These are phyloP conservation scores for Omphaloscelis lunosa DNA, from an alignment of 2,888 invertebrate genomes.

Conservation along the genomic window DNA sequence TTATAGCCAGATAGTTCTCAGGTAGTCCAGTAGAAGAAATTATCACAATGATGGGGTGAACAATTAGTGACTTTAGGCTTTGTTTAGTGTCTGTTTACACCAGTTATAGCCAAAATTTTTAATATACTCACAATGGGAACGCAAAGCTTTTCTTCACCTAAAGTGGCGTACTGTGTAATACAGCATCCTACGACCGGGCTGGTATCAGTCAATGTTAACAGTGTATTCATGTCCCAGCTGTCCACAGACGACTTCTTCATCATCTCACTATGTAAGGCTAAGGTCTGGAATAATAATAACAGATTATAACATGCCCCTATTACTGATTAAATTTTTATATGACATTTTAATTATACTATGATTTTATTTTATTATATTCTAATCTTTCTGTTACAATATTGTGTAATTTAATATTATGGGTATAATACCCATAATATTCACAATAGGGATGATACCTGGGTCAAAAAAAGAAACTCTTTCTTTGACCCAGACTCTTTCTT, in stretches of 20 bases:
- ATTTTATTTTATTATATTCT: not conserved
- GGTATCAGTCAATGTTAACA: constrained; percentile 81
- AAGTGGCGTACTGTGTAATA: constrained; percentile 76
- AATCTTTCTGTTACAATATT: not conserved
- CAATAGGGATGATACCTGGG: too few species aligned
- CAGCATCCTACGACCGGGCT: constrained; percentile 83
- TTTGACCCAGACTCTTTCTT: too few species aligned
- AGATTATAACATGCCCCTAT: not conserved
- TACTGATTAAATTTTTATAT: not conserved
- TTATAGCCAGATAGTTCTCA: not conserved
- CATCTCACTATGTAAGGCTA: constrained; percentile 87
- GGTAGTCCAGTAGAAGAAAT: not conserved
- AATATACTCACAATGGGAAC: constrained; percentile 81
- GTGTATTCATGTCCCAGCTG: constrained; percentile 86
- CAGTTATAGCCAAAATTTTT: not conserved
- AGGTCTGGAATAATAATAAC: constrained; percentile 76
- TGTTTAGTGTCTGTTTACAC: not conserved
- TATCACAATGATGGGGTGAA: not conserved
- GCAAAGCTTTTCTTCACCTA: constrained; percentile 86
- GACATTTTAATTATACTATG: not conserved
- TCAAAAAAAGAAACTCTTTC: too few species aligned
- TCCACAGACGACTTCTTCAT: constrained; percentile 86
- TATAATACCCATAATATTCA: too few species aligned
- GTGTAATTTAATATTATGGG: not conserved
- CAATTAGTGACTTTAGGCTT: not conserved